Evolutionary conservation across 2,888 invertebrate genomes (phyloP), one percentile per base, ranked within the genome.

Genomic region (Trypoxylon attenuatum): DNA sequence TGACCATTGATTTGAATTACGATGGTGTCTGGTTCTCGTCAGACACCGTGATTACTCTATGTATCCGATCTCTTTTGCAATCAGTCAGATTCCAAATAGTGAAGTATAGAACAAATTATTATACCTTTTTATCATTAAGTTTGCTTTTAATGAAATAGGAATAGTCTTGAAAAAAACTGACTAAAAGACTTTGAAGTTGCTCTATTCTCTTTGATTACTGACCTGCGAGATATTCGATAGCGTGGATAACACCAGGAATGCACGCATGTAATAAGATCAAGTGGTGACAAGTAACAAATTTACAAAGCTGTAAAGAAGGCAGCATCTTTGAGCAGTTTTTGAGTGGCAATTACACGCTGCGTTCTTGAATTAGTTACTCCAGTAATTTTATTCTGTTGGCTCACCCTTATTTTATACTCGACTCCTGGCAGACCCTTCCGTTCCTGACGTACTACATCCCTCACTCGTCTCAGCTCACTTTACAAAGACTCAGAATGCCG

Each of bases 341-440:
- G 73, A 82, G 82, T 82, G 82, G 77, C 80, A 82, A 82, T 82
- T 82, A 82, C 81, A 73, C 71, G 65, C 69, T 61, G 71, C 72
- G 74, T 78, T 78, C 77, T 66, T 69, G 57, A 81, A 82, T 82
- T 82, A 81, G 75, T 80, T 77, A 77, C 81, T 77, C 68, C 70
- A 71, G 72, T 80, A 78, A 81, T 79, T 81, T 81, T 73, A 78
- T 78, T 73, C 70, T 65, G 43, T 21, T 42, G 27, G n/a, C 25
- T 23, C 33, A 23, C 43, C 57, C 41, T 22, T 33, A 42, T 25
- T 29, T 15, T n/a, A n/a, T n/a, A n/a, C n/a, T n/a, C 45, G 27
- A 38, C n/a, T 19, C 15, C 38, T 19, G 42, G 16, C 16, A 25
- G 13, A 29, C 42, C 50, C 33, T 10, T 8, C 13, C 41, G 19